A percentile compares a stretch with the other conserved stretches of the same genome.
phyloP scores from a whole-genome alignment of 1,140 invertebrate genomes.

The Drosophila bifasciata region DNA sequence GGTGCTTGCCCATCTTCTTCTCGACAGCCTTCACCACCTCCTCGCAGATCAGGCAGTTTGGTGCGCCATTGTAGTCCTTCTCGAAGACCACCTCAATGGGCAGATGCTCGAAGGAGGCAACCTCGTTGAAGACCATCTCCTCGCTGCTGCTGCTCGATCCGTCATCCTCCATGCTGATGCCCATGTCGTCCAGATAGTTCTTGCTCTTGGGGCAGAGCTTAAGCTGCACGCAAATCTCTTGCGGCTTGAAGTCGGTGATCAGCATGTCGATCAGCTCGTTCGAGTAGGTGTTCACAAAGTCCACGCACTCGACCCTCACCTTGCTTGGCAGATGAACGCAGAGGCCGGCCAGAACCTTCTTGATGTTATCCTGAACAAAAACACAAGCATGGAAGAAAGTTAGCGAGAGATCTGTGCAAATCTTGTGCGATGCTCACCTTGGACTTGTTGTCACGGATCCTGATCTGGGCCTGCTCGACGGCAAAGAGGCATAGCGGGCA shows the following conservation, averaged over 20 bases:
- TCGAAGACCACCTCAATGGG: constrained; percentile 76
- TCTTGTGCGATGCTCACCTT: constrained; percentile 36
- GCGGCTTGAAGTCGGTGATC: constrained; percentile 89
- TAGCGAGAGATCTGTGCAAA: too few species aligned
- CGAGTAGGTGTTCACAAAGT: constrained; percentile 91
- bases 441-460: constrained; percentile 78
- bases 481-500: constrained; percentile 94
- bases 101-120: constrained; percentile 49
- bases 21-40: constrained; percentile 71
- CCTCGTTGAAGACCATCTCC: constrained; percentile 56
- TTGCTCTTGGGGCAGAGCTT: constrained; percentile 87
- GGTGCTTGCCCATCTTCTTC: constrained; percentile 66
- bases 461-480: constrained; percentile 86
- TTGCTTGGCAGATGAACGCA: constrained; percentile 89
- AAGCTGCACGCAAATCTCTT: constrained; percentile 91
- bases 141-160: constrained; percentile 67
- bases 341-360: constrained; percentile 88
- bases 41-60: constrained; percentile 77
- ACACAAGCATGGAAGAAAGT: not conserved
- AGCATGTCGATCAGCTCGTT: constrained; percentile 91
- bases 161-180: constrained; percentile 57
- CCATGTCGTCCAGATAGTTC: constrained; percentile 63
- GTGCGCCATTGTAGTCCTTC: constrained; percentile 40
- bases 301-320: constrained; percentile 88
- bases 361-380: constrained; percentile 86